These are phyloP conservation scores for Platycheirus rosarum DNA, from an alignment of 2,888 invertebrate genomes.

Conservation along the genomic window DNA sequence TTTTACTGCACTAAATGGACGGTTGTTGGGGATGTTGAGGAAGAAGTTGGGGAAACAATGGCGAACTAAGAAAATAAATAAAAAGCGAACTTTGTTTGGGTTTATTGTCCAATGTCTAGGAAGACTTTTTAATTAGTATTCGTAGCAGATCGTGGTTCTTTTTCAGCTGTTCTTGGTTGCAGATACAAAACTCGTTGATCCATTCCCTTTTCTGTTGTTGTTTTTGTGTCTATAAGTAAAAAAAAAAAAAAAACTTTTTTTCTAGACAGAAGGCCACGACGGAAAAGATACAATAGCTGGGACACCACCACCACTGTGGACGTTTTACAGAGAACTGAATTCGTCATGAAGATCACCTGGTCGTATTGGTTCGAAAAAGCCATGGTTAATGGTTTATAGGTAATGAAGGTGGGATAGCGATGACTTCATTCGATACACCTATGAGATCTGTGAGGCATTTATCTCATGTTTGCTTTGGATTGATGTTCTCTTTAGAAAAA, in stretches of 20 bases:
- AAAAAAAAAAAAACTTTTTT: not conserved
- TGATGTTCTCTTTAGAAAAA: constrained; percentile 4
- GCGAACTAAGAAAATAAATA: constrained; percentile 45
- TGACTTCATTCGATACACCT: constrained; percentile 51
- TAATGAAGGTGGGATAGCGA: constrained; percentile 63
- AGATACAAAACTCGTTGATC: constrained; percentile 41
- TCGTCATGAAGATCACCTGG: constrained; percentile 50
- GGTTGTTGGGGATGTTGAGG: not conserved
- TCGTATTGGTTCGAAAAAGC: constrained; percentile 38
- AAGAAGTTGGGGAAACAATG: constrained; percentile 50
- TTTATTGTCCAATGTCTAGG: constrained; percentile 30
- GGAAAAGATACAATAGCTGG: constrained; percentile 20
- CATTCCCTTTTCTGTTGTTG: constrained; percentile 42
- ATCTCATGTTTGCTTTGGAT: not conserved
- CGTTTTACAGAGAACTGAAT: constrained; percentile 62
- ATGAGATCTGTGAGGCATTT: constrained; percentile 29
- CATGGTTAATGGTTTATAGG: constrained; percentile 32
- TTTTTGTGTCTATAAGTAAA: constrained; percentile 21
- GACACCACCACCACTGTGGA: constrained; percentile 52
- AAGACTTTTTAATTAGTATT: constrained; percentile 52
- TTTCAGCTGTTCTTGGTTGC: constrained; percentile 60
- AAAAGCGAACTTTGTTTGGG: constrained; percentile 65
- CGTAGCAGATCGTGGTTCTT: constrained; percentile 39
- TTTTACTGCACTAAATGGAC: constrained; percentile 49
- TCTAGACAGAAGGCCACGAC: not conserved